Conservation (phyloP, 2,888 invertebrate genomes). For the Stenodema calcarata region DNA sequence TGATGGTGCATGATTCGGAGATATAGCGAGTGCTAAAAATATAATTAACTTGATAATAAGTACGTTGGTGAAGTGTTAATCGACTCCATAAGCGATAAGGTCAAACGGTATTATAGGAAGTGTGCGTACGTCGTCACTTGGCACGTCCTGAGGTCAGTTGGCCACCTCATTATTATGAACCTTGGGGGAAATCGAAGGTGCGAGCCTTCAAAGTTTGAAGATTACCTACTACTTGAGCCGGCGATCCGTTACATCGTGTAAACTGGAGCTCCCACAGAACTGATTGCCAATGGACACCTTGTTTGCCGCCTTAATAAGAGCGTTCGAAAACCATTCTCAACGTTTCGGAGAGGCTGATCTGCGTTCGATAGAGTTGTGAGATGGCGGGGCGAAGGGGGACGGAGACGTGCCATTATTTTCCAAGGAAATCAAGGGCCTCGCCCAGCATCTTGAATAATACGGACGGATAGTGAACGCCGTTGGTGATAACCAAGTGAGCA, state of each 20-base stretch:
- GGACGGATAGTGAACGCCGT: background rate
- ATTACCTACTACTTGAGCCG: background rate
- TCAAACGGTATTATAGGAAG: background rate
- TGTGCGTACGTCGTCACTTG: background rate
- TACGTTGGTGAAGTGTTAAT: slow-evolving; percentile 8
- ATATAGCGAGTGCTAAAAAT: background rate
- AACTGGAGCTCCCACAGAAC: background rate
- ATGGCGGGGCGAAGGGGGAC: background rate
- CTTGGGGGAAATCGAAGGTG: background rate
- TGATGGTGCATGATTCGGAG: background rate
- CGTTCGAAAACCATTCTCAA: background rate
- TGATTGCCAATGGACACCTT: slow-evolving; percentile 34
- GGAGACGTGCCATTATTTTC: slow-evolving; percentile 18
- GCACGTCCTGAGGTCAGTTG: slow-evolving; percentile 36
- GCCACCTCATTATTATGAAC: slow-evolving; percentile 10
- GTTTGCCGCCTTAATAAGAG: slow-evolving; percentile 16
- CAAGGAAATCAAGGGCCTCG: slow-evolving; percentile 24
- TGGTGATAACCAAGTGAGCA: background rate
- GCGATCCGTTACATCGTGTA: slow-evolving; percentile 11
- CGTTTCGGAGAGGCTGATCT: slow-evolving; percentile 8
- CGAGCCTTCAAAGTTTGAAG: slow-evolving; percentile 17
- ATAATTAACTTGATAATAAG: background rate
- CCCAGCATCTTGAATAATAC: slow-evolving; percentile 26
- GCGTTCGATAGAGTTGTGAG: background rate
- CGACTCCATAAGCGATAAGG: background rate